Percentiles rank a stretch among this genome's conserved stretches.
These are phyloP conservation scores for Acyrthosiphon pisum DNA, from an alignment of 1,140 invertebrate genomes.

Conservation along the genomic window DNA sequence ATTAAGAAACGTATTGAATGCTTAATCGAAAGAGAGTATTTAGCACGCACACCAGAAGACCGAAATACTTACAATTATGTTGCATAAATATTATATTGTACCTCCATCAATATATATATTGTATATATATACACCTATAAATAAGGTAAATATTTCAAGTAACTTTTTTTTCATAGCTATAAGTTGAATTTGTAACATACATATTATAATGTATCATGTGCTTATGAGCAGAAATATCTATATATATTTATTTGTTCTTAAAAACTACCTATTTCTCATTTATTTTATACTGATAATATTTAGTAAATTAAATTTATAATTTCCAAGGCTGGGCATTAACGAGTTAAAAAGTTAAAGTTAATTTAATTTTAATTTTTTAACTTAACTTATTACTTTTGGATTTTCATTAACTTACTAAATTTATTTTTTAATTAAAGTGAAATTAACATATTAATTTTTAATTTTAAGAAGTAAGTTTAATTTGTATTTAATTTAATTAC, in stretches of 20 bases:
- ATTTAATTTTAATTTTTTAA: too few relatives aligned
- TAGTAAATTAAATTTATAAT: not conserved
- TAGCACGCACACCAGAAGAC: slow-evolving; percentile 95
- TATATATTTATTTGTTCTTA: not conserved
- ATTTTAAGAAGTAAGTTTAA: too few relatives aligned
- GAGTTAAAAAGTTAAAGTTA: too few relatives aligned
- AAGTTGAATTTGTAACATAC: too few relatives aligned
- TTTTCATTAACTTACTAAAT: too few relatives aligned
- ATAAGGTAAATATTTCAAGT: slow-evolving; percentile 30
- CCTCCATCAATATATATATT: not conserved
- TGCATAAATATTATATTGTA: slow-evolving; percentile 1
- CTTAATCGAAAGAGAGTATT: slow-evolving; percentile 98
- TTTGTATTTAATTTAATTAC: too few relatives aligned
- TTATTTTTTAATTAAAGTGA: too few relatives aligned
- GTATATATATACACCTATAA: not conserved
- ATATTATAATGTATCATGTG: too few relatives aligned
- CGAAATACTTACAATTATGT: slow-evolving; percentile 63
- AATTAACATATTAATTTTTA: too few relatives aligned
- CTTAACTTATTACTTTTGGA: too few relatives aligned
- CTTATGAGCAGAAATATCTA: not conserved
- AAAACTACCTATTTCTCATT: not conserved
- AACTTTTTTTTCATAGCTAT: not conserved
- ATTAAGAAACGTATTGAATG: slow-evolving; percentile 99
- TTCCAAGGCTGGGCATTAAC: too few relatives aligned
- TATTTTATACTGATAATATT: not conserved